Conservation (phyloP, 2,888 invertebrate genomes). For the Spicauda simplicius region DNA sequence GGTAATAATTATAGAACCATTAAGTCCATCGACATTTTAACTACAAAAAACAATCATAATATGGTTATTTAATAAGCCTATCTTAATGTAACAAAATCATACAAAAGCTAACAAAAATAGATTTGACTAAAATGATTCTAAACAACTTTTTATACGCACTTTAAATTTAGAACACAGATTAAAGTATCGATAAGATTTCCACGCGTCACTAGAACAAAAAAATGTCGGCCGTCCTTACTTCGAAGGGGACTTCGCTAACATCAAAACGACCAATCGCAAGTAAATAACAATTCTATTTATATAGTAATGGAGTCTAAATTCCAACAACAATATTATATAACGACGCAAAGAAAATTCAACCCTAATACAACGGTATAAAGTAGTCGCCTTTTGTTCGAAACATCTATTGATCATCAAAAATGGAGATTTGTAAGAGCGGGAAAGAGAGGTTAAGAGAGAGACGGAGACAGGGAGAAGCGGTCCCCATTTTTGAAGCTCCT, state of each 20-base stretch:
- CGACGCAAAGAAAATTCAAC: slow-evolving; percentile 20
- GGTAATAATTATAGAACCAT: no score
- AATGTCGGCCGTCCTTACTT: slow-evolving; percentile 62
- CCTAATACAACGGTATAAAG: slow-evolving; percentile 18
- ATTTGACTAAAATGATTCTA: no score
- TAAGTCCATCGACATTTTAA: no score
- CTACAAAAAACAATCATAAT: no score
- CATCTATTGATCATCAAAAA: slow-evolving; percentile 35
- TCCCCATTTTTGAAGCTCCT: slow-evolving; percentile 30
- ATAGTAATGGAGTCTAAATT: slow-evolving; percentile 36
- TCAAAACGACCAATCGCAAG: slow-evolving; percentile 30
- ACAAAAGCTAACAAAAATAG: no score
- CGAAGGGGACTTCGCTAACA: slow-evolving; percentile 46
- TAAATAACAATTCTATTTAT: slow-evolving; percentile 37
- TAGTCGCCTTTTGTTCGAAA: slow-evolving; percentile 19
- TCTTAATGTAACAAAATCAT: no score
- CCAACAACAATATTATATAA: slow-evolving; percentile 35
- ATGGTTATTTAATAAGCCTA: no score
- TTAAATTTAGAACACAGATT: no score
- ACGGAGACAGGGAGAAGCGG: slow-evolving; percentile 28
- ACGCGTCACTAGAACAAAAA: slow-evolving; percentile 52
- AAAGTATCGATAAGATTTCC: slow-evolving; percentile 39
- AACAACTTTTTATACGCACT: no score
- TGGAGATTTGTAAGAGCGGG: slow-evolving; percentile 37
- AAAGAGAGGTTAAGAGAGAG: slow-evolving; percentile 39